Evolutionary conservation across 2,888 invertebrate genomes (phyloP).

Genomic region (Drepana falcataria): DNA sequence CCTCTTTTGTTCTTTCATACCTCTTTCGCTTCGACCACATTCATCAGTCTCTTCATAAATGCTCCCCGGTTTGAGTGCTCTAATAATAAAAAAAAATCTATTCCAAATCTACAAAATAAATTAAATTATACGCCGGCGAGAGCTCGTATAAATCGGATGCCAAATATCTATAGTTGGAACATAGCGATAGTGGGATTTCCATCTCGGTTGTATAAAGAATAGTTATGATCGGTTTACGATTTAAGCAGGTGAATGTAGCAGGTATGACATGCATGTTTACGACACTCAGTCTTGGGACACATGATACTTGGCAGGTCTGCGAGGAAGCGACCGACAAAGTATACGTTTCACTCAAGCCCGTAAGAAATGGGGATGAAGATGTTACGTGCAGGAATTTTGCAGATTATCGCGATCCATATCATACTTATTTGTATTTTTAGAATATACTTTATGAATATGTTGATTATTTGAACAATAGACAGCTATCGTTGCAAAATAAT

Average conservation of each 20-base stretch:
- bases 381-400: constrained; percentile 62
- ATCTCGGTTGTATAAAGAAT: constrained; percentile 35
- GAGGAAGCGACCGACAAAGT: constrained; percentile 48
- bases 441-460: too few species aligned
- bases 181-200: constrained; percentile 11
- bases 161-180: too few species aligned
- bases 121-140: too few species aligned
- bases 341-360: constrained; percentile 52
- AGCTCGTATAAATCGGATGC: too few species aligned
- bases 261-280: constrained; percentile 66
- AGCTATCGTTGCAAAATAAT: too few species aligned
- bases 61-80: too few species aligned
- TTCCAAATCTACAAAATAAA: too few species aligned
- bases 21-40: too few species aligned
- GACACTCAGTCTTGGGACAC: constrained; percentile 42
- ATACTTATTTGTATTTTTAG: not conserved
- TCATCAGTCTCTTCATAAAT: too few species aligned
- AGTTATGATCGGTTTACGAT: constrained; percentile 61
- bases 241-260: constrained; percentile 51
- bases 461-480: too few species aligned
- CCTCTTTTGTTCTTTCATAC: too few species aligned
- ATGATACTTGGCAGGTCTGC: constrained; percentile 63
- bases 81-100: too few species aligned
- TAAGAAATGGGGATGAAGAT: constrained; percentile 59
- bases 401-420: constrained; percentile 10